Conservation (phyloP, 2,113 vertebrate genomes). For the Muscicapa adusta region DNA sequence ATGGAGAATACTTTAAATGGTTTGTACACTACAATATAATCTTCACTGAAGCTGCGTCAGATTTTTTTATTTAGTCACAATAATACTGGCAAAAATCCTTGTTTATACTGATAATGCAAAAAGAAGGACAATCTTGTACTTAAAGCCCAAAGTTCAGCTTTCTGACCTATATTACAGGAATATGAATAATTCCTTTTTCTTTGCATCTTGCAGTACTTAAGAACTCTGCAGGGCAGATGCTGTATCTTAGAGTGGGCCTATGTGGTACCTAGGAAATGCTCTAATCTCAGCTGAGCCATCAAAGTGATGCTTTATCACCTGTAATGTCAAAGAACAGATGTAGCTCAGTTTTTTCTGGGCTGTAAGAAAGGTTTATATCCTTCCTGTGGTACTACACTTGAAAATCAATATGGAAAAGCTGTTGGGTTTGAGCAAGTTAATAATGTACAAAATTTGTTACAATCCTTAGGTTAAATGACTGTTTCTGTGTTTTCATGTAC, state of each 20-base stretch:
- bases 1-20: background rate
- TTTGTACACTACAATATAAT: background rate
- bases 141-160: conserved; percentile 3
- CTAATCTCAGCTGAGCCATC: conserved; percentile 56
- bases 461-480: background rate
- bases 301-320: conserved; percentile 59
- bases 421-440: background rate
- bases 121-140: background rate
- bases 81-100: conserved; percentile 14
- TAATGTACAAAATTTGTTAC: background rate
- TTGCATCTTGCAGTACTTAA: conserved; percentile 15
- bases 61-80: conserved; percentile 2
- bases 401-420: conserved; percentile 16
- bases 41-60: background rate
- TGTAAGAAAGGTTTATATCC: conserved; percentile 8
- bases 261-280: conserved; percentile 35
- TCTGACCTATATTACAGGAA: background rate
- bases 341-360: conserved; percentile 15
- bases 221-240: conserved; percentile 57
- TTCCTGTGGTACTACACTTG: conserved; percentile 29
- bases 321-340: conserved; percentile 60
- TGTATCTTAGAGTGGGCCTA: conserved; percentile 28
- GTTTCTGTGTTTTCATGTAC: background rate
- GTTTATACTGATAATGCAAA: conserved; percentile 20
- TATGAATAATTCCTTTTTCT: conserved; percentile 40